Base-by-base conservation (phyloP, 1,140 invertebrate genomes). In the Bombus confusus region DNA sequence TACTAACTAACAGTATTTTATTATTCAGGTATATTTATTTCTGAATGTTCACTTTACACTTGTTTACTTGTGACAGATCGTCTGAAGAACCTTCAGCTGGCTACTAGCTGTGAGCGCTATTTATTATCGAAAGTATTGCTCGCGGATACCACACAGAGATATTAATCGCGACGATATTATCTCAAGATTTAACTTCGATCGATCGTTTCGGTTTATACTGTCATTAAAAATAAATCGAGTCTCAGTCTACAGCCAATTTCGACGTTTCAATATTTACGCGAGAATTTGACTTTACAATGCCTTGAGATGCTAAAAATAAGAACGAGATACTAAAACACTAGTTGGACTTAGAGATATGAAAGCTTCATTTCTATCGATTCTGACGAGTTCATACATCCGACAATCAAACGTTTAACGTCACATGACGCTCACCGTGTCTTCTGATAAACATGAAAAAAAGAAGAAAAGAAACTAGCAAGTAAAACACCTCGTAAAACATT, bases 281-380 rank as follows among this genome's bases (percentile, higher is more conserved):
- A 64, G 12, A 39, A 59, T 57, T 57, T 59, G 34, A 37, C 59
- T 62, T 77, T 77, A 41, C 37, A 77, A 43, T 41, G 57, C 18
- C 41, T 43, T 66, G 25, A 34, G 8, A 4, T 43, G 13, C 39
- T 66, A 79, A 41, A 66, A 66, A 79, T 66, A 79, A 79, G 25
- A 15, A 31, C 12, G 18, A 68, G 34, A 10, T 18, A 79, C 18
- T 79, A 66, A 79, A 79, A 79, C 41, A n/a, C n/a, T 13, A 43
- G 43, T 66, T 52, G 41, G 59, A 66, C 62, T 66, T 41, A 8
- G 62, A 43, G 41, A 43, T 79, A 79, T 79, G 77, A 68, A 79
- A 79, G 66, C 41, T 66, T 79, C 41, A 68, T 79, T 79, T 62
- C n/a, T 79, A 79, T 79, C 66, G 77, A 79, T 66, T 79, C 22